phyloP scores from a whole-genome alignment of 1,140 invertebrate species.

The Papilio aristodemus region DNA sequence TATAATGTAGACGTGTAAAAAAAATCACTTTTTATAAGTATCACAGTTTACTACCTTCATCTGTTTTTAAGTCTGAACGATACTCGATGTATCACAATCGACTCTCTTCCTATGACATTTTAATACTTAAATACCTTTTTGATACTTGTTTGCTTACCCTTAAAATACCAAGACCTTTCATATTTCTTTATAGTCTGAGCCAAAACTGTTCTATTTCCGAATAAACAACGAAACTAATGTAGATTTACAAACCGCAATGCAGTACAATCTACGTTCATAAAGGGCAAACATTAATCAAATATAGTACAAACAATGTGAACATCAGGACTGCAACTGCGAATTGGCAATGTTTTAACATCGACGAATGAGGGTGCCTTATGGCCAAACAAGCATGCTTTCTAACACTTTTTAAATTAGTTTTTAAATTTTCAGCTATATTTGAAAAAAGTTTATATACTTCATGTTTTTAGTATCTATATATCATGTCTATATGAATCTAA shows the following conservation, averaged over 20 bases:
- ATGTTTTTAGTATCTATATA: too few species aligned
- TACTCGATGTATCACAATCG: too few species aligned
- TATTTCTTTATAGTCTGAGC: background rate
- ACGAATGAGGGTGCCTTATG: slow-evolving; percentile 13
- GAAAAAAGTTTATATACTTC: too few species aligned
- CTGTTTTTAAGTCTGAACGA: too few species aligned
- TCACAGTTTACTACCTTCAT: too few species aligned
- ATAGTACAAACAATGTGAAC: slow-evolving; percentile 28
- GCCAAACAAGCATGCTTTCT: slow-evolving; percentile 10
- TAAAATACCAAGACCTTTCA: background rate
- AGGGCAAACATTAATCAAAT: slow-evolving; percentile 31
- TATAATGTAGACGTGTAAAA: slow-evolving; percentile 16
- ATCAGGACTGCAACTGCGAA: slow-evolving; percentile 19
- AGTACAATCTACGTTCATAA: slow-evolving; percentile 31
- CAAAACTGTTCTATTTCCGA: slow-evolving; percentile 2
- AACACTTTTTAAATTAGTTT: slow-evolving; percentile 10
- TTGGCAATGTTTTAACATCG: slow-evolving; percentile 24
- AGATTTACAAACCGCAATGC: slow-evolving; percentile 27
- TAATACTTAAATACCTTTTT: too few species aligned
- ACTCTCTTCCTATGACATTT: too few species aligned
- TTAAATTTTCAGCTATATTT: background rate
- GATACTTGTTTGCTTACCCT: too few species aligned
- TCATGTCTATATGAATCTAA: too few species aligned
- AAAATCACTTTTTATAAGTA: too few species aligned
- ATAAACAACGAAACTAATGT: slow-evolving; percentile 16